Conservation (phyloP, 1,140 invertebrate genomes). For the Berghia stephanieae region DNA sequence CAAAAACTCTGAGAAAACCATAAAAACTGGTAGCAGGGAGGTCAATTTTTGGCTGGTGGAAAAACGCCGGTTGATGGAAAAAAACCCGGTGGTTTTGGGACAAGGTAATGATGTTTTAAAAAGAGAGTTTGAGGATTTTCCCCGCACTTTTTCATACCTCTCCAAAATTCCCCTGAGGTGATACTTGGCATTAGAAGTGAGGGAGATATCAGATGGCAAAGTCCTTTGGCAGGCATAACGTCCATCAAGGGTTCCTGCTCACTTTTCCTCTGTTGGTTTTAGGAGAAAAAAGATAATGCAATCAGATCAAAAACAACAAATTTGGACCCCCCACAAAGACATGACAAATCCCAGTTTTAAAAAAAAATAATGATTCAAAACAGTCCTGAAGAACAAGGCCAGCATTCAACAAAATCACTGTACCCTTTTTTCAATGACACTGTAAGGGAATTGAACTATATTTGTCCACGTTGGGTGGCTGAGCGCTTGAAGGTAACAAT, state of each 20-base stretch:
- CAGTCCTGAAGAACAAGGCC: too few relatives aligned
- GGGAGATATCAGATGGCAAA: conserved; percentile 27
- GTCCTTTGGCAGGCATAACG: conserved; percentile 56
- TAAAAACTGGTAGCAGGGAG: conserved; percentile 66
- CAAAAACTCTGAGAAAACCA: conserved; percentile 73
- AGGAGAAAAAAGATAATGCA: background rate
- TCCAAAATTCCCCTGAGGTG: conserved; percentile 61
- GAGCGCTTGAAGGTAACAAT: too few relatives aligned
- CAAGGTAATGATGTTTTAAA: conserved; percentile 56
- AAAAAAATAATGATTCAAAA: too few relatives aligned
- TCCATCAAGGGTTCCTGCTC: conserved; percentile 45
- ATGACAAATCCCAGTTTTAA: too few relatives aligned
- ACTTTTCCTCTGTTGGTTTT: conserved; percentile 17
- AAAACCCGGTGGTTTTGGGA: conserved; percentile 52
- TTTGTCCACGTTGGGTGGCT: too few relatives aligned
- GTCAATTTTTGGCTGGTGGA: conserved; percentile 61
- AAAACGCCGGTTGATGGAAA: conserved; percentile 63
- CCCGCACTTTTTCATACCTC: conserved; percentile 54
- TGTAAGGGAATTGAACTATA: too few relatives aligned
- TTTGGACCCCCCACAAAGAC: too few relatives aligned
- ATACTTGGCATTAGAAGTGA: conserved; percentile 29
- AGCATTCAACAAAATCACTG: too few relatives aligned
- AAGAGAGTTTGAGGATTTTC: conserved; percentile 45
- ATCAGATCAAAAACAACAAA: background rate
- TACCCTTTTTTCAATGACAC: too few relatives aligned